Percentiles rank a stretch among this genome's conserved stretches.
Evolutionary conservation across 2,888 invertebrate species (phyloP).

Genomic region (Boloria euphrosyne): DNA sequence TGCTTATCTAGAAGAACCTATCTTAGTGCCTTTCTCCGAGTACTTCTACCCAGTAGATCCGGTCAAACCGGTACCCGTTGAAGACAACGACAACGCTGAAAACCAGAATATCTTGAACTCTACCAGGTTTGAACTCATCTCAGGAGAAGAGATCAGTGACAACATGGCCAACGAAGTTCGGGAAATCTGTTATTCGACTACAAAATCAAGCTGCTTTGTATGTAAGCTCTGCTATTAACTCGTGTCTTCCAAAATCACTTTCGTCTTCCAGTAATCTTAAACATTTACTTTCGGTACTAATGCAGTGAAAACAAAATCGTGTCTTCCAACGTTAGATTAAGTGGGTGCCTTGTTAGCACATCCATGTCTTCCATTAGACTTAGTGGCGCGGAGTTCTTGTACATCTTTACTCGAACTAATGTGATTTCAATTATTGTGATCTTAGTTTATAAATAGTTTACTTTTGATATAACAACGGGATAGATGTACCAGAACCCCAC

Average conservation of each 20-base stretch:
- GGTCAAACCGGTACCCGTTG: constrained; percentile 68
- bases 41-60: constrained; percentile 70
- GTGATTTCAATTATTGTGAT: constrained; percentile 51
- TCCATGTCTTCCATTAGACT: constrained; percentile 78
- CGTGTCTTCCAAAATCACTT: constrained; percentile 41
- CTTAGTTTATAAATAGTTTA: constrained; percentile 37
- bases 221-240: constrained; percentile 73
- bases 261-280: constrained; percentile 46
- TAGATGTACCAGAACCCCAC: constrained; percentile 51
- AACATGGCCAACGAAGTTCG: constrained; percentile 83
- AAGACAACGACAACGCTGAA: constrained; percentile 73
- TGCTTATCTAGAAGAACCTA: constrained; percentile 71
- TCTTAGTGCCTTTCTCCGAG: constrained; percentile 68
- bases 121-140: constrained; percentile 68
- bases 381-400: constrained; percentile 61
- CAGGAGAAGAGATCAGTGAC: constrained; percentile 76
- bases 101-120: constrained; percentile 73
- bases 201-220: constrained; percentile 66
- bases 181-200: constrained; percentile 78
- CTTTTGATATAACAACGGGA: constrained; percentile 46
- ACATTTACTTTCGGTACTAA: constrained; percentile 58
- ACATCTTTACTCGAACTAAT: constrained; percentile 46
- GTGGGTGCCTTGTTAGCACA: constrained; percentile 58
- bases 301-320: constrained; percentile 80
- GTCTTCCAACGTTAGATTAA: constrained; percentile 78